Base-by-base conservation (phyloP, 2,113 vertebrate species). In the Ancistrus triradiatus region DNA sequence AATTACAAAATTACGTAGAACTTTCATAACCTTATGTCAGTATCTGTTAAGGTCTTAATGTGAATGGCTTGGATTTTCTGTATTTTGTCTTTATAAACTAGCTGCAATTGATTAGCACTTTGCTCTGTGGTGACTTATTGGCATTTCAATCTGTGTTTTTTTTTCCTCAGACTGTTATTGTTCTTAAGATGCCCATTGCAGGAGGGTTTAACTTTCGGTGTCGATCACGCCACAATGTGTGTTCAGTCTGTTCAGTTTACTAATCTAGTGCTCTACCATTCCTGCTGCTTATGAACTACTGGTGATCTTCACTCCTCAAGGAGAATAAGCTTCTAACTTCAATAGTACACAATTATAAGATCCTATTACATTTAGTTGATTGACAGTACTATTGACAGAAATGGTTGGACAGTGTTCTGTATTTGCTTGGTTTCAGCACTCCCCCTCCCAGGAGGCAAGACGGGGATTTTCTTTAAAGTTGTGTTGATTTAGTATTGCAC, bases 391-490 rank as follows among this genome's bases (percentile, higher is more conserved):
- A 13, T 42, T 15, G 44, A 22, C 25, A n/a, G 17, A 38, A 38
- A 27, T 6, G 7, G 22, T 53, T 56, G 43, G 48, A 50, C 53
- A 33, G 17, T 65, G 49, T 62, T 51, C 37, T 40, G 56, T 18
- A 2, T 56, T 46, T 17, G 55, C 35, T 42, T 63, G 61, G 49
- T 2, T 57, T 70, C 42, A 53, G 35, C 24, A 46, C 28, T 49
- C 49, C 43, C 48, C 66, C 59, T 50, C 27, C 3, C 3, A 60
- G 66, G 51, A 35, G 27, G 17, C 51, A 33, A 25, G 35, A 48
- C 33, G 33, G 33, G 44, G 40, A 68, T 70, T 57, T 68, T 69
- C 53, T 74, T 63, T 46, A 69, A 35, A 51, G 53, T 74, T 72
- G 56, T 48, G 56, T 59, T 65, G 40, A 43, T 49, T 15, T 19